Base-by-base conservation (phyloP, 1,140 invertebrate genomes). In the Lasaia peninsularis region DNA sequence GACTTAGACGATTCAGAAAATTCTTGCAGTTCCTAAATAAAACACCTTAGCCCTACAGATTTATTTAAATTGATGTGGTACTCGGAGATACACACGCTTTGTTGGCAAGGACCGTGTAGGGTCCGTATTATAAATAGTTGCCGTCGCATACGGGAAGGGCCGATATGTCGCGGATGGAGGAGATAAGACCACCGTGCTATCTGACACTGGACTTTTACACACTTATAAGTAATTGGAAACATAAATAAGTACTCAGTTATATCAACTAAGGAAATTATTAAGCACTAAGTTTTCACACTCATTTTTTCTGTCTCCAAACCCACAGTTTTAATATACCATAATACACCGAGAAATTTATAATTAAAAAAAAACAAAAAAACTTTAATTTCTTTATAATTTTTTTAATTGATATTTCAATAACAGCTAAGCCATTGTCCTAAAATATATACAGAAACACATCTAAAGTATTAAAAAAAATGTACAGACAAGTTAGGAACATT, bases 51-150 rank as follows among this genome's bases (percentile, higher is more conserved):
- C 6, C 14, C 2, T 37, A 16, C 14, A 37, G 35, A 37, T 37
- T 37, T 37, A 37, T 37, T 37, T 37, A 21, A 59, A 59, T 59
- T 59, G 57, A 59, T 59, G 57, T 8, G 57, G 57, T 59, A 59
- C 58, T 60, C 49, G 58, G 32, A 18, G 20, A 31, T 54, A 60
- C 58, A 60, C 20, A 48, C 51, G 32, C 52, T 54, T 60, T 60
- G 58, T 60, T 52, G 37, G 7, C 56, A 35, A 51, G 24, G 53
- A n/a, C 52, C 52, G 34, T 60, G 58, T 55, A 60, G 37, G 58
- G 21, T 51, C 32, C 58, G 37, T 21, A 50, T 60, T 60, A 55
- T 60, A 60, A 60, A 60, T 60, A 55, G 58, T 44, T 48, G 53
- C 35, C 28, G 52, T 55, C 44, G 18, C 40, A n/a, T 35, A 53